Evolutionary conservation across 2,888 invertebrate species (phyloP).

Genomic region (Oithona nana): DNA sequence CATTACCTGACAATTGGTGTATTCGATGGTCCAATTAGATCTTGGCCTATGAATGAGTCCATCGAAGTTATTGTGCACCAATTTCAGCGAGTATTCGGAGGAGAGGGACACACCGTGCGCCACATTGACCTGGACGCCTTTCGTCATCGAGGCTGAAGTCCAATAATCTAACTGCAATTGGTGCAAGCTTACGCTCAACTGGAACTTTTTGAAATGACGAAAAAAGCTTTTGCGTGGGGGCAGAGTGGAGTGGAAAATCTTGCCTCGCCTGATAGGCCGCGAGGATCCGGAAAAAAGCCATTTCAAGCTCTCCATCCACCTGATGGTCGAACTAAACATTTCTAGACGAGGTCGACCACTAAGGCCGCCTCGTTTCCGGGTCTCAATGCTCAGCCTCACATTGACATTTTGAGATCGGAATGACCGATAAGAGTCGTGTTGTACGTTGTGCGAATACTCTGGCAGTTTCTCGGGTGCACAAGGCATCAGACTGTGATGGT

Average conservation of each 20-base stretch:
- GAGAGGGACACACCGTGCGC: constrained; percentile 3
- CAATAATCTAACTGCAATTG: constrained; percentile 64
- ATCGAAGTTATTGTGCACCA: constrained; percentile 49
- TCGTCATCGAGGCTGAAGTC: constrained; percentile 76
- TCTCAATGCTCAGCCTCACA: constrained; percentile 55
- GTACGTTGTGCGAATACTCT: constrained; percentile 82
- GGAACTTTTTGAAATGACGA: constrained; percentile 70
- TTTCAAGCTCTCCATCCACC: constrained; percentile 20
- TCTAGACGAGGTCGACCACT: constrained; percentile 2
- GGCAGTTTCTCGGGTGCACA: constrained; percentile 90
- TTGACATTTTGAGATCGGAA: constrained; percentile 51
- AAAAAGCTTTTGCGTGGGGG: constrained; percentile 77
- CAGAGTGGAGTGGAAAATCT: constrained; percentile 60
- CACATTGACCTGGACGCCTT: constrained; percentile 10
- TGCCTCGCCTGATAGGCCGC: constrained; percentile 76
- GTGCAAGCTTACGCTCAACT: constrained; percentile 67
- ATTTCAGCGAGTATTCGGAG: constrained; percentile 35
- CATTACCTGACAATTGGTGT: constrained; percentile 83
- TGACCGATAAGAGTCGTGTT: constrained; percentile 21
- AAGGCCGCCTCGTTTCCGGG: constrained; percentile 24
- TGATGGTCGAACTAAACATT: constrained; percentile 16
- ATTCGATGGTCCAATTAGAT: constrained; percentile 74
- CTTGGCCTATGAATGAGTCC: constrained; percentile 63
- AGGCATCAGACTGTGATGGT: constrained; percentile 84
- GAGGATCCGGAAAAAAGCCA: constrained; percentile 72